Percentiles rank a stretch among this genome's conserved stretches.
Evolutionary conservation across 2,888 invertebrate species (phyloP).

Genomic region (Lucinisca nassula): DNA sequence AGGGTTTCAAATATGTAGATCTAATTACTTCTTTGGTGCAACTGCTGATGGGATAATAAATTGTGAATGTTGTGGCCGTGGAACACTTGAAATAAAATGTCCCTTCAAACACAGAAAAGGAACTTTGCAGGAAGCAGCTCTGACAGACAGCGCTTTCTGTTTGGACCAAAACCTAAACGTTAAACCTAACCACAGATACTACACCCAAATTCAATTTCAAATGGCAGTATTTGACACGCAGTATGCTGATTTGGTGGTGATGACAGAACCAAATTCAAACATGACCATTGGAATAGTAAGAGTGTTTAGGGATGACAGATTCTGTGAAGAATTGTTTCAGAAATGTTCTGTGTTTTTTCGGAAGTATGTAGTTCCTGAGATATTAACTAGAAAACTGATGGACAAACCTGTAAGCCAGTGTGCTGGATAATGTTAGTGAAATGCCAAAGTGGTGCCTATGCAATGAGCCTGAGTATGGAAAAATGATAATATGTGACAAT

Average conservation of each 20-base stretch:
- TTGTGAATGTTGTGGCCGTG: constrained; percentile 50
- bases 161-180: constrained; percentile 14
- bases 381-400: neutral
- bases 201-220: constrained; percentile 46
- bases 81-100: constrained; percentile 55
- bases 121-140: constrained; percentile 18
- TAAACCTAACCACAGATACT: constrained; percentile 25
- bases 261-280: constrained; percentile 7
- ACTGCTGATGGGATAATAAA: constrained; percentile 42
- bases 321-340: neutral
- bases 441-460: neutral
- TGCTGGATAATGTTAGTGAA: neutral
- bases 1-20: neutral
- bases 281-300: neutral
- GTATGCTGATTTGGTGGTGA: constrained; percentile 38
- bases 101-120: constrained; percentile 38
- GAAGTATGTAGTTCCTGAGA: neutral
- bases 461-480: neutral
- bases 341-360: neutral
- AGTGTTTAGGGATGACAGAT: neutral
- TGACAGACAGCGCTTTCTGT: constrained; percentile 12
- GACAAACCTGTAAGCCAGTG: neutral
- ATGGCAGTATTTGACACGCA: constrained; percentile 19
- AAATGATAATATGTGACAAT: constrained; percentile 17
- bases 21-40: constrained; percentile 44